phyloP scores from a whole-genome alignment of 2,113 vertebrate species.

The Gallinago paraguaiae region DNA sequence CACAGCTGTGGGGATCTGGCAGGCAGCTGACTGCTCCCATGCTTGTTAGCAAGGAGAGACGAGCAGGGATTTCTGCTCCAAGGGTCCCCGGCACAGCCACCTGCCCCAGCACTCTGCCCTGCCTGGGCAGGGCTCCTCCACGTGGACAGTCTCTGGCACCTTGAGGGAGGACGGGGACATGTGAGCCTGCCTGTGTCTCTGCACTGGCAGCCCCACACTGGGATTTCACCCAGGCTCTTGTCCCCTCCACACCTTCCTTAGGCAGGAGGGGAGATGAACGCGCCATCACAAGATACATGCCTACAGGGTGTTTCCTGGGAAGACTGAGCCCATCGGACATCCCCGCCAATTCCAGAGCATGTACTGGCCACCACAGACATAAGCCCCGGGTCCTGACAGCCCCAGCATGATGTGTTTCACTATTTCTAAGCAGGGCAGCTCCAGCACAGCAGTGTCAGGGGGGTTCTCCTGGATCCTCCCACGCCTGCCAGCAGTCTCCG shows the following conservation, averaged over 20 bases:
- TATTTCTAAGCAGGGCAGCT: not conserved
- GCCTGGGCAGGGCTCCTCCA: rapidly evolving
- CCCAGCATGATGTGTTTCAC: not conserved
- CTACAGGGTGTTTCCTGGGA: not conserved
- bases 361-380: not conserved
- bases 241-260: not conserved
- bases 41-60: not conserved
- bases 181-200: not conserved
- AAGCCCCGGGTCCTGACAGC: not conserved
- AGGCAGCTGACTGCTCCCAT: not conserved
- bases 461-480: not conserved
- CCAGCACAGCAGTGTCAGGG: not conserved
- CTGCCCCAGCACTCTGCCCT: rapidly evolving
- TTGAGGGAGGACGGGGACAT: rapidly evolving
- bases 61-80: not conserved
- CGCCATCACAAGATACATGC: rapidly evolving
- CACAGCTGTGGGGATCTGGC: constrained; percentile 26
- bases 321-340: rapidly evolving
- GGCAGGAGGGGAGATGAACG: not conserved
- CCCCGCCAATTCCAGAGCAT: not conserved
- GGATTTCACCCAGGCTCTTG: not conserved
- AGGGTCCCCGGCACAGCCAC: not conserved
- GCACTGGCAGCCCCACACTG: rapidly evolving
- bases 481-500: not conserved
- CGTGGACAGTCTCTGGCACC: rapidly evolving